A percentile compares a stretch with the other conserved stretches of the same genome.
Evolutionary conservation across 2,888 invertebrate genomes (phyloP).

Genomic region (Carabus problematicus): DNA sequence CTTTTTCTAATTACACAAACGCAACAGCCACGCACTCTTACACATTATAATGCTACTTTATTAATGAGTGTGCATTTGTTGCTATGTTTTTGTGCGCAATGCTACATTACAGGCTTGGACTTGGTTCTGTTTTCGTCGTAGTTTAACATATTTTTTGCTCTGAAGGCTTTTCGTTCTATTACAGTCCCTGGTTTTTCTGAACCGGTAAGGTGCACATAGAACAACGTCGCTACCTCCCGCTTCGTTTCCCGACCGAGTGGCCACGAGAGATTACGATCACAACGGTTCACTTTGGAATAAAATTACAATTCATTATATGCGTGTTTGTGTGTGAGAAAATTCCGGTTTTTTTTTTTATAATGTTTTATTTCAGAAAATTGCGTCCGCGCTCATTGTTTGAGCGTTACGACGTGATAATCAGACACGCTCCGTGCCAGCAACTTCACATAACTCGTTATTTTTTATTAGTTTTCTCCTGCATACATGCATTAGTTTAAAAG

Average conservation of each 20-base stretch:
- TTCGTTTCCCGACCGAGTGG: background rate
- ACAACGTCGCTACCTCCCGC: background rate
- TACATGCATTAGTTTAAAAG: no score
- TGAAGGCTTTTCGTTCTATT: no score
- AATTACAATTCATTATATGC: conserved; percentile 8
- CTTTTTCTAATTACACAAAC: conserved; percentile 5
- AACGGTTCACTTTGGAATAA: conserved; percentile 8
- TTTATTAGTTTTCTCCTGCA: no score
- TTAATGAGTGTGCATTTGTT: background rate
- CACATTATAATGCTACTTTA: conserved; percentile 18
- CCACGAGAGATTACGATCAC: conserved; percentile 8
- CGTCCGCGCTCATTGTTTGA: conserved; percentile 5
- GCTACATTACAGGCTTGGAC: no score
- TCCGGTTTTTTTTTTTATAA: background rate
- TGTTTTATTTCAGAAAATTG: background rate
- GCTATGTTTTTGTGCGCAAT: no score
- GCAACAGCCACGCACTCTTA: conserved; percentile 19
- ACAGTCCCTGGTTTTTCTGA: background rate
- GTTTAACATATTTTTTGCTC: no score
- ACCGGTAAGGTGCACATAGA: no score
- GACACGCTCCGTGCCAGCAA: background rate
- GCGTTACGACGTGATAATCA: conserved; percentile 5
- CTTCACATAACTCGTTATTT: background rate
- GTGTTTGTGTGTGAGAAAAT: conserved; percentile 6
- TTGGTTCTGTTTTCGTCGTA: no score